Conservation (phyloP, 2,888 invertebrate species). For the Ecliptopera silaceata region DNA sequence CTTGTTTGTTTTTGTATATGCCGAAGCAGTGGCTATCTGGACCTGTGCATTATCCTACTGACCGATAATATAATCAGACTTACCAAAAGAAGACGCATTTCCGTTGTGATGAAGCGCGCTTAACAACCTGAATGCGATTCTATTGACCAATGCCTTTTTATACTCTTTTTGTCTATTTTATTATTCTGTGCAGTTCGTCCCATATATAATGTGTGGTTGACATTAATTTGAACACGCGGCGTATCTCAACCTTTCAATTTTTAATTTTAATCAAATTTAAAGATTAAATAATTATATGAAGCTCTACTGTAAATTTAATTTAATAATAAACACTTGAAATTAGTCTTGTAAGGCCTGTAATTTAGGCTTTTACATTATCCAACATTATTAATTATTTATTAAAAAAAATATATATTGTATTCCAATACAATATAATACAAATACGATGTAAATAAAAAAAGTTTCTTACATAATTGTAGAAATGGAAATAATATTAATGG, state of each 20-base stretch:
- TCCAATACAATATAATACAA: too few relatives aligned
- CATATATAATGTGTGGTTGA: conserved; percentile 67
- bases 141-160: conserved; percentile 69
- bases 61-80: conserved; percentile 39
- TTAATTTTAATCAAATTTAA: too few relatives aligned
- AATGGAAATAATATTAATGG: too few relatives aligned
- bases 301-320: too few relatives aligned
- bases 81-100: conserved; percentile 73
- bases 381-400: too few relatives aligned
- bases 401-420: too few relatives aligned
- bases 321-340: too few relatives aligned
- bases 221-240: conserved; percentile 58
- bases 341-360: too few relatives aligned
- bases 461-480: too few relatives aligned
- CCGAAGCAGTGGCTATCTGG: background rate
- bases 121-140: conserved; percentile 68
- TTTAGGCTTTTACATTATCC: too few relatives aligned
- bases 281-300: too few relatives aligned
- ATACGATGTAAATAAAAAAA: too few relatives aligned
- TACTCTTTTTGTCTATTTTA: conserved; percentile 74
- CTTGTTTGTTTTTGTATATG: background rate
- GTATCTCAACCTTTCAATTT: conserved; percentile 64
- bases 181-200: conserved; percentile 63
- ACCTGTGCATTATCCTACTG: conserved; percentile 20
- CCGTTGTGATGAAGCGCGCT: conserved; percentile 61